Conservation (phyloP, 1,140 invertebrate species). For the Caerostris extrusa region DNA sequence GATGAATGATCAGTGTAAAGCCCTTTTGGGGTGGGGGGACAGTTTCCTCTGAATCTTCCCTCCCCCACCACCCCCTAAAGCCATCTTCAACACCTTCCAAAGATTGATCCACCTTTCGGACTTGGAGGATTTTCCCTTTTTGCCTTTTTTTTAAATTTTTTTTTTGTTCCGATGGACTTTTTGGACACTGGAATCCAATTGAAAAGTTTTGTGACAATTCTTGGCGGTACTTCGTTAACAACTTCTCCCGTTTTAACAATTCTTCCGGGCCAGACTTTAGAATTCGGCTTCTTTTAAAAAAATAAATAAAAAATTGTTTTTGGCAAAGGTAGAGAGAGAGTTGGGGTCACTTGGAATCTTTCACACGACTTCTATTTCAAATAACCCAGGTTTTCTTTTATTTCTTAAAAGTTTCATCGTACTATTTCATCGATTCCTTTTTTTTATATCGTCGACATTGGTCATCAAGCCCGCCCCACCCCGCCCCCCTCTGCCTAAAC, state of each 20-base stretch:
- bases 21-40: neutral
- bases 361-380: constrained; percentile 18
- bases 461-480: constrained; percentile 10
- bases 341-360: constrained; percentile 35
- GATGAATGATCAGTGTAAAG: constrained; percentile 65
- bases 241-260: constrained; percentile 73
- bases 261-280: constrained; percentile 61
- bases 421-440: constrained; percentile 52
- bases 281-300: constrained; percentile 31
- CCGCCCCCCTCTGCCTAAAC: neutral
- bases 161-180: neutral
- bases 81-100: constrained; percentile 49
- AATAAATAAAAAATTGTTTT: neutral
- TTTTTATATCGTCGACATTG: constrained; percentile 35
- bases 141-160: neutral
- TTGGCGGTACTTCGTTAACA: constrained; percentile 70
- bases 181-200: constrained; percentile 75
- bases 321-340: no score
- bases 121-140: neutral
- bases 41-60: neutral
- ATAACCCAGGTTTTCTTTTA: constrained; percentile 13
- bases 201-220: constrained; percentile 76
- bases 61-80: neutral
- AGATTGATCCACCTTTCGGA: constrained; percentile 53
- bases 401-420: constrained; percentile 18